A percentile compares a stretch with the other conserved stretches of the same genome.
Evolutionary conservation across 2,113 vertebrate species (phyloP).

Genomic region (Silurus glanis): DNA sequence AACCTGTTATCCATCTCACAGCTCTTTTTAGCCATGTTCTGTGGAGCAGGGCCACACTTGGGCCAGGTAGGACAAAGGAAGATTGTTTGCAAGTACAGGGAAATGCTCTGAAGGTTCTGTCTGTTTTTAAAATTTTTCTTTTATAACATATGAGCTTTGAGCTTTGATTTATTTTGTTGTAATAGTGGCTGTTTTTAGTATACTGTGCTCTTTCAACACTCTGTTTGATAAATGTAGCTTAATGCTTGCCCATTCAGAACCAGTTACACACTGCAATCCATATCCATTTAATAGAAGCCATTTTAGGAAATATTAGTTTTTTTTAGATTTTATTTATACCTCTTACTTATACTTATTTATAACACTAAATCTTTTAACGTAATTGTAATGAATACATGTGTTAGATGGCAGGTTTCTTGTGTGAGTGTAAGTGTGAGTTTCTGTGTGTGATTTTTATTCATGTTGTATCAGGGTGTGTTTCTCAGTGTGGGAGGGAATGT

Average conservation of each 20-base stretch:
- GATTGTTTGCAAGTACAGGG: neutral
- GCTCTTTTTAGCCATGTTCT: slow-evolving; percentile 36
- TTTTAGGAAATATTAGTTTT: neutral
- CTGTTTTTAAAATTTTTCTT: neutral
- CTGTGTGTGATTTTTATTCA: neutral
- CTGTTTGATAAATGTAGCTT: slow-evolving; percentile 16
- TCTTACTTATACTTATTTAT: neutral
- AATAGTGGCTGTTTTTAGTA: neutral
- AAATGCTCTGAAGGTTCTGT: neutral
- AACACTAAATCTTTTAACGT: neutral
- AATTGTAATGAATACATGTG: neutral
- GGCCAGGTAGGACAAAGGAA: slow-evolving; percentile 38
- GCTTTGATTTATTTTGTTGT: neutral
- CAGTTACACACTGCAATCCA: neutral
- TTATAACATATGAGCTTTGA: neutral
- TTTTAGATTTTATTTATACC: neutral
- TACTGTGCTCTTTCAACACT: neutral
- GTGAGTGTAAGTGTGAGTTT: slow-evolving; percentile 13
- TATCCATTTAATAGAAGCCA: neutral
- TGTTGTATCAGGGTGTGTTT: slow-evolving; percentile 49
- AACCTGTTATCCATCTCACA: slow-evolving; percentile 31
- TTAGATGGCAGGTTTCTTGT: slow-evolving; percentile 1
- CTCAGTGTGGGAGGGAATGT: slow-evolving; percentile 34
- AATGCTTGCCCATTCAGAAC: neutral
- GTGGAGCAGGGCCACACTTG: slow-evolving; percentile 1